Percentiles rank a stretch among this genome's conserved stretches.
phyloP scores from a whole-genome alignment of 2,113 vertebrate genomes.

The Melanostigma gelatinosum region DNA sequence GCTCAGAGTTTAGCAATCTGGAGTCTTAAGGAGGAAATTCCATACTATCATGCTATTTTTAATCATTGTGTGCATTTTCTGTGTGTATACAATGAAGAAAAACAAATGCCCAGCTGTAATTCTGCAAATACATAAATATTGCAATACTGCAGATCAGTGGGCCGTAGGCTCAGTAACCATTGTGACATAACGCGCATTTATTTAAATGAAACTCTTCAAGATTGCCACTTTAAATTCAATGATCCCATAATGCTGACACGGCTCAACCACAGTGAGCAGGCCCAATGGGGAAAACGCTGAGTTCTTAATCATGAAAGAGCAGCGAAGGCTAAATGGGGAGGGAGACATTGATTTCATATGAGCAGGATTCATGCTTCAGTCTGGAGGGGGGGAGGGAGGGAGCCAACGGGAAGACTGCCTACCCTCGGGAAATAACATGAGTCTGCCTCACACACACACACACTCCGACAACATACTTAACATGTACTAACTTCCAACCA shows the following conservation, averaged over 20 bases:
- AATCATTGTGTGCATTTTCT: too few relatives aligned
- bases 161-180: not conserved
- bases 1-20: too few relatives aligned
- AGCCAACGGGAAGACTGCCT: not conserved
- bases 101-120: too few relatives aligned
- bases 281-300: not conserved
- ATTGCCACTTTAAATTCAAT: not conserved
- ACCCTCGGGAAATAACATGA: constrained; percentile 25
- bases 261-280: not conserved
- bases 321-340: constrained; percentile 9
- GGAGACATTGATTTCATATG: not conserved
- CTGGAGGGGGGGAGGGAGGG: not conserved
- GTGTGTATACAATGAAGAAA: too few relatives aligned
- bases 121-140: not conserved
- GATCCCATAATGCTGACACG: not conserved
- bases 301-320: not conserved
- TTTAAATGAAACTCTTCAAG: not conserved
- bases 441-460: constrained; percentile 6
- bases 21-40: too few relatives aligned
- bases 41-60: too few relatives aligned
- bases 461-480: constrained; percentile 13
- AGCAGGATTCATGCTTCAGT: not conserved
- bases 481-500: constrained; percentile 7
- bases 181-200: not conserved
- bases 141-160: not conserved